Percentiles rank a stretch among this genome's conserved stretches.
Evolutionary conservation across 1,140 invertebrate species (phyloP).

Genomic region (Lineus longissimus): DNA sequence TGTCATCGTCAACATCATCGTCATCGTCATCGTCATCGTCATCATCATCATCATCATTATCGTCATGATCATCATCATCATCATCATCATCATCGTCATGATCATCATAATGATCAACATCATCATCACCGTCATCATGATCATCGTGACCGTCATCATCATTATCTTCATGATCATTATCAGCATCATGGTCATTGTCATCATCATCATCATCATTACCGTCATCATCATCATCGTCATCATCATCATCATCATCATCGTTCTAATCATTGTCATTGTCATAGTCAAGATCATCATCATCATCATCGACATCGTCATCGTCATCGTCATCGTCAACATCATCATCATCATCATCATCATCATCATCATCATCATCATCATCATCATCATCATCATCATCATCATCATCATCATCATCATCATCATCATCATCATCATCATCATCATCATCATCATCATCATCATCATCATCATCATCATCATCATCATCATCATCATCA

Average conservation of each 20-base stretch:
- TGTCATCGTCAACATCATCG: too few relatives aligned
- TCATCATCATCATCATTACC: not conserved
- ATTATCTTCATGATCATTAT: too few relatives aligned
- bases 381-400: slow-evolving; percentile 12
- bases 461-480: slow-evolving; percentile 12
- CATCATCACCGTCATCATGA: too few relatives aligned
- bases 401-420: slow-evolving; percentile 12
- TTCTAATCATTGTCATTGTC: not conserved
- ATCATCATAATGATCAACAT: too few relatives aligned
- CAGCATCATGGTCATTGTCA: too few relatives aligned
- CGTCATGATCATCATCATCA: too few relatives aligned
- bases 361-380: slow-evolving; percentile 12
- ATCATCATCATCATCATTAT: too few relatives aligned
- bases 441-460: slow-evolving; percentile 12
- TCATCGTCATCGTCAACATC: slow-evolving; percentile 9
- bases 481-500: slow-evolving; percentile 10
- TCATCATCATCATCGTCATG: too few relatives aligned
- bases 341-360: slow-evolving; percentile 12
- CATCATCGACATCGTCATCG: not conserved
- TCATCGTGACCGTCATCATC: too few relatives aligned
- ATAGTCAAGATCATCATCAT: too few relatives aligned
- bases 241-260: not conserved
- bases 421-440: slow-evolving; percentile 11
- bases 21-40: too few relatives aligned
- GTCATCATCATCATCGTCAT: not conserved